Evolutionary conservation across 2,797 vertebrate genomes (phyloP), one percentile per base, ranked within the genome.

Genomic region (Pampus argenteus): DNA sequence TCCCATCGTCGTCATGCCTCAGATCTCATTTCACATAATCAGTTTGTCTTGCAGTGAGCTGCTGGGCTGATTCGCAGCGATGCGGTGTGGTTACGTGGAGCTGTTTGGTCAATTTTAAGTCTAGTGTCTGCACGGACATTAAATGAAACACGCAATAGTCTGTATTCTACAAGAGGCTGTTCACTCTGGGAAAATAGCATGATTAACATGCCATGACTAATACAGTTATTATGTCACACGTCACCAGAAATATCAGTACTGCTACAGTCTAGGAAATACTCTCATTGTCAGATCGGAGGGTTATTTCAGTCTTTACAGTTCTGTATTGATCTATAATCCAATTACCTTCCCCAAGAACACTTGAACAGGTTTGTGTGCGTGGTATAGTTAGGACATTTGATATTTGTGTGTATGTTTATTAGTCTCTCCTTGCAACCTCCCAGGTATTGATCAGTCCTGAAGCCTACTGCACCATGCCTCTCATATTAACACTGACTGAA

Each of bases 401-500:
- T 57, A 28, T 38, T 1, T 42, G 57, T 55, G 18, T 28, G 47
- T 55, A 50, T 59, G 18, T 75, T 60, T 63, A 50, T 72, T 78
- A 42, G 69, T 73, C 26, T 84, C 45, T 63, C 49, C 65, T 62
- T 52, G 25, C 31, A 70, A 11, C 71, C 62, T 75, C 69, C 50
- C 20, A 13, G 45, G 29, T 88, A 88, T 89, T 38, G 83, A 89
- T 88, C 78, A 51, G 13, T 20, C 25, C 61, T 2, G 18, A 1
- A 9, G 38, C 51, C 64, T 25, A 14, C 45, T 25, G 60, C 61
- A 70, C 60, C 23, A 25, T 47, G 81, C 56, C 73, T 74, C 61
- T 75, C 63, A 58, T 66, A 85, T 79, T 74, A 86, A 77, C 65
- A 38, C 69, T n/a, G 40, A 51, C 61, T 69, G 55, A 82, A 82